Evolutionary conservation across 37 sponge, comb jelly and placozoan species (phyloP).

Genomic region (Ephydatia muelleri): DNA sequence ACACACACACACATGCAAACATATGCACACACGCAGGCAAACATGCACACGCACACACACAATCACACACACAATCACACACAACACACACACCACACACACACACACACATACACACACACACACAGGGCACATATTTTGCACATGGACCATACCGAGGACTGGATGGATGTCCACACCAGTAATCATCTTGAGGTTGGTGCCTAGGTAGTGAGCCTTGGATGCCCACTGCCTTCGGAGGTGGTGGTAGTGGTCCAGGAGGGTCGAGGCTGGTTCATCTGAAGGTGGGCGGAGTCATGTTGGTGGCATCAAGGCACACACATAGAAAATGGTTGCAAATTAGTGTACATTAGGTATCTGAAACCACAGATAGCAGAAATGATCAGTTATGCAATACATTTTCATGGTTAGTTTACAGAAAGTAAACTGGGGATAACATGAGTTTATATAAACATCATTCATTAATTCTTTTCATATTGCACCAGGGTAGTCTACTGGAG

Average conservation of each 20-base stretch:
- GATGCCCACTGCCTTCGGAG: slow-evolving; percentile 84
- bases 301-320: neutral
- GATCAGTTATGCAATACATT: too few species aligned
- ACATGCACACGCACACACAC: neutral
- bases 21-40: neutral
- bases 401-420: too few species aligned
- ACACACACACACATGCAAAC: neutral
- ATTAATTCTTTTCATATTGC: too few species aligned
- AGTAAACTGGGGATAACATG: too few species aligned
- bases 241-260: slow-evolving; percentile 77
- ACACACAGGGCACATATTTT: neutral
- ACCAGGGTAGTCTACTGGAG: too few species aligned
- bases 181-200: slow-evolving; percentile 45
- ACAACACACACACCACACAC: neutral
- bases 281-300: neutral
- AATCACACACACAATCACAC: neutral
- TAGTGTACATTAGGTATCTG: neutral
- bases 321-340: too few species aligned
- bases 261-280: slow-evolving; percentile 62
- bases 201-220: slow-evolving; percentile 56
- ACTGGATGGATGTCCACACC: slow-evolving; percentile 47
- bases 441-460: too few species aligned
- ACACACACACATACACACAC: neutral
- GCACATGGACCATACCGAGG: slow-evolving; percentile 39
- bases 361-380: too few species aligned